A percentile compares a stretch with the other conserved stretches of the same genome.
phyloP scores from a whole-genome alignment of 1,140 invertebrate genomes.

The Cyphomyrmex costatus region DNA sequence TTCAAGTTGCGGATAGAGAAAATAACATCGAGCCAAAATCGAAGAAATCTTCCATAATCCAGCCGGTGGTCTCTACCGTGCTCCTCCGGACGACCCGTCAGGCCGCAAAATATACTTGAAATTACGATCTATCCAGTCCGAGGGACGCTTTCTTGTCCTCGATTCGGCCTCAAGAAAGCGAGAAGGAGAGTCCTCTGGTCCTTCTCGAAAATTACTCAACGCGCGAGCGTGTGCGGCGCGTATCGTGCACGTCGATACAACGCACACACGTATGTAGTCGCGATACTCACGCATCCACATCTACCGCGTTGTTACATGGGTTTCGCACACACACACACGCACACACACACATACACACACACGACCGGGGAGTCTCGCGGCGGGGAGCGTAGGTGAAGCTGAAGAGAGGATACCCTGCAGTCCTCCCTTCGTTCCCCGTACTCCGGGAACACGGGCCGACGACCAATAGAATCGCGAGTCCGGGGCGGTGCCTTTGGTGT shows the following conservation, averaged over 20 bases:
- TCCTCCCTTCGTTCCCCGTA: slow-evolving; percentile 65
- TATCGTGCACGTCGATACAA: slow-evolving; percentile 26
- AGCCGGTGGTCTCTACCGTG: slow-evolving; percentile 27
- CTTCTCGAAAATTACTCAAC: slow-evolving; percentile 75
- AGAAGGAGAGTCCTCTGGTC: slow-evolving; percentile 36
- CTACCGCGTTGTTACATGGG: slow-evolving; percentile 25
- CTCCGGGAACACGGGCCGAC: slow-evolving; percentile 56
- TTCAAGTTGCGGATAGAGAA: neutral
- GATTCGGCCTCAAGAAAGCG: slow-evolving; percentile 67
- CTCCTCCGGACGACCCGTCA: slow-evolving; percentile 21
- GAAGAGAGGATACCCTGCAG: slow-evolving; percentile 59
- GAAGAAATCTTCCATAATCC: slow-evolving; percentile 55
- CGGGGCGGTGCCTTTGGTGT: slow-evolving; percentile 82
- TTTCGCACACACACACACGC: slow-evolving; percentile 11
- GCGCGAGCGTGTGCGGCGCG: slow-evolving; percentile 53
- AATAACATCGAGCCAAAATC: slow-evolving; percentile 57
- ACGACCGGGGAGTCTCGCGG: neutral
- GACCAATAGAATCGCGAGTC: slow-evolving; percentile 79
- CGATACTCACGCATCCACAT: slow-evolving; percentile 3
- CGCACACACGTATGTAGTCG: neutral
- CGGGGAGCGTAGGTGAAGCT: slow-evolving; percentile 29
- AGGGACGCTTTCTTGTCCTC: slow-evolving; percentile 68
- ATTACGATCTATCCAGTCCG: slow-evolving; percentile 71
- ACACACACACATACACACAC: neutral
- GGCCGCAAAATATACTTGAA: slow-evolving; percentile 65